Conservation (phyloP, 2,113 vertebrate genomes). For the Equus quagga region DNA sequence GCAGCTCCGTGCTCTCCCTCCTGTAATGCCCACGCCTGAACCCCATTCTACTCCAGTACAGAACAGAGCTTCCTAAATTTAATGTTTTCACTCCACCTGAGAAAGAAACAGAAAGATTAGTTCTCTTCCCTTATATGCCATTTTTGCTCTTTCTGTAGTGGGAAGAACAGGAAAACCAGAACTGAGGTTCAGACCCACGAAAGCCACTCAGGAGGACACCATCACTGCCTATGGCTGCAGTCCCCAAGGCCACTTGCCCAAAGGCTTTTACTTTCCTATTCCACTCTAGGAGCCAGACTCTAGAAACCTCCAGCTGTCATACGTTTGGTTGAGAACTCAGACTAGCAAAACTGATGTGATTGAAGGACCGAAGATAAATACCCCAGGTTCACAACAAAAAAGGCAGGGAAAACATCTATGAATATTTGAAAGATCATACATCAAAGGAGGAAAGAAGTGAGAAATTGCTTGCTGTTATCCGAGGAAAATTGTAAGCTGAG, state of each 20-base stretch:
- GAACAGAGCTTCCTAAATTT: background rate
- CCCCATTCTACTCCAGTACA: background rate
- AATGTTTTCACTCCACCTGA: background rate
- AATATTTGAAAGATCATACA: constrained; percentile 76
- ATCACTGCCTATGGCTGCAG: background rate
- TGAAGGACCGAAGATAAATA: constrained; percentile 65
- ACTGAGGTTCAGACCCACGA: background rate
- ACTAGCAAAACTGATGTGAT: constrained; percentile 54
- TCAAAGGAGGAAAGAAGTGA: constrained; percentile 69
- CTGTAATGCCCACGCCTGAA: background rate
- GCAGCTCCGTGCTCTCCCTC: background rate
- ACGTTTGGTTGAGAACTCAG: constrained; percentile 39
- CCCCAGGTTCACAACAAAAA: constrained; percentile 27
- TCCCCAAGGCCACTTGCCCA: background rate
- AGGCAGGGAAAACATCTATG: constrained; percentile 64
- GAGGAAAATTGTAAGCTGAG: constrained; percentile 61
- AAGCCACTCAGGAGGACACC: background rate
- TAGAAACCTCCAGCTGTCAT: constrained; percentile 34
- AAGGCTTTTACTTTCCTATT: background rate
- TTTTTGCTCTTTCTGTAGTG: background rate
- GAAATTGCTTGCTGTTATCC: constrained; percentile 64
- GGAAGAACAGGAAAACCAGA: background rate
- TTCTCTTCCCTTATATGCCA: background rate
- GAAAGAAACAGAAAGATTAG: background rate
- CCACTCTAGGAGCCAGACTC: background rate